Base-by-base conservation (phyloP, 2,113 vertebrate species). In the Dryoscopus gambensis region DNA sequence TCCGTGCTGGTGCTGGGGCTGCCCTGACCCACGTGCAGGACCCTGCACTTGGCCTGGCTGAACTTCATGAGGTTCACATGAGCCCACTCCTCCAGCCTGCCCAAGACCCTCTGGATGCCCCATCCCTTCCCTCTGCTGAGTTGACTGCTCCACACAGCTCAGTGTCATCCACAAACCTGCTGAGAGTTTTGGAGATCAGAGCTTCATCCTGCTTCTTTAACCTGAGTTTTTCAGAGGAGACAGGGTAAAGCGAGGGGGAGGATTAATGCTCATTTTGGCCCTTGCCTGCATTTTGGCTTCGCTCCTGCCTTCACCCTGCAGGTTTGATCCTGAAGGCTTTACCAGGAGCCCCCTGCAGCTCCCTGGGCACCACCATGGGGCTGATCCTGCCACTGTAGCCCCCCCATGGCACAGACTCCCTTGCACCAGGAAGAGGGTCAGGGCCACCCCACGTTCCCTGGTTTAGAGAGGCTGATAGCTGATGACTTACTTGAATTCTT, bases 361-460 rank as follows among this genome's bases (percentile, higher is more conserved):
- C 50, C 50, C 77, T 27, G 31, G 57, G 57, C 31, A 35, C 25
- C 57, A 39, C 64, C 55, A 8, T 17, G 19, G 73, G 39, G 55
- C 28, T 62, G 74, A 33, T 68, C 23, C 53, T 57, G 24, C 31
- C 44, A 11, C 71, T 21, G 37, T 22, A n/a, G 64, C 39, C 39
- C n/a, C 27, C 39, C 59, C 22, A 15, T 37, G 35, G 42, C 50
- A 9, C 6, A n/a, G 55, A 49, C 13, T 52, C 17, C 35, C 44
- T 49, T 6, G 12, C 20, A 25, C 16, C 39, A 39, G 35, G 3
- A 46, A 35, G 21, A 12, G 27, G 15, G 12, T 68, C 25, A 53
- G 39, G 53, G 35, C 46, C 30, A 40, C 28, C 46, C 19, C 37
- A 12, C 0, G 0, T 46, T 57, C 52, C 16, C 25, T 5, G 5